Base-by-base conservation (phyloP, 1,140 invertebrate species). In the Araneus ventricosus region DNA sequence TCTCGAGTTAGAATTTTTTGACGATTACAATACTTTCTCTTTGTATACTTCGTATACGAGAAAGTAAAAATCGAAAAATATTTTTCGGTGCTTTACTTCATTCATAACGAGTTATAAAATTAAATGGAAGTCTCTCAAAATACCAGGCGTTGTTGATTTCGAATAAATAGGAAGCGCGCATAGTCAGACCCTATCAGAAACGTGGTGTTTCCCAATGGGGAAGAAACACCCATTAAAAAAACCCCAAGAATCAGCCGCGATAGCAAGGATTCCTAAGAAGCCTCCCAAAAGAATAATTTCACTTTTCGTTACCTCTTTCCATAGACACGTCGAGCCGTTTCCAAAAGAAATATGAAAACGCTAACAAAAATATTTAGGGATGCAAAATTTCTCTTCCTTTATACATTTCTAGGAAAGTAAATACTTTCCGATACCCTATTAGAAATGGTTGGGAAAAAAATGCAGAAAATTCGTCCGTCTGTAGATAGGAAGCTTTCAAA, bases 341-440 rank as follows among this genome's bases (percentile, higher is more conserved):
- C 30, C 30, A 37, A 75, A 34, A 34, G 30, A 34, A 75, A 75
- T 34, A 75, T 3, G 34, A 75, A 37, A 34, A 75, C 27, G 70
- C 2, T 34, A 20, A 75, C 34, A 75, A 75, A 75, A 75, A 75
- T 20, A 75, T 34, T 22, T 37, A 88, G 39, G 67, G 20, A 41
- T 61, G 39, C 6, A 22, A 41, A 63, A 45, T 41, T 88, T 41
- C 22, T 37, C 37, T 45, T 70, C 41, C 39, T 75, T 88, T 88
- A 30, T 75, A 20, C 30, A 34, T 63, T 84, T 91, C 39, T 80
- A 24, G 39, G 14, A 91, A 84, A 41, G 89, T 91, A 84, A 91
- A 91, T 91, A 91, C 89, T 84, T 91, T 67, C 84, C 84, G 79
- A 84, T 84, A 91, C 63, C 79, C 80, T 82, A 82, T 90, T 90